phyloP scores from a whole-genome alignment of 2,113 vertebrate genomes.

The Sceloporus undulatus region DNA sequence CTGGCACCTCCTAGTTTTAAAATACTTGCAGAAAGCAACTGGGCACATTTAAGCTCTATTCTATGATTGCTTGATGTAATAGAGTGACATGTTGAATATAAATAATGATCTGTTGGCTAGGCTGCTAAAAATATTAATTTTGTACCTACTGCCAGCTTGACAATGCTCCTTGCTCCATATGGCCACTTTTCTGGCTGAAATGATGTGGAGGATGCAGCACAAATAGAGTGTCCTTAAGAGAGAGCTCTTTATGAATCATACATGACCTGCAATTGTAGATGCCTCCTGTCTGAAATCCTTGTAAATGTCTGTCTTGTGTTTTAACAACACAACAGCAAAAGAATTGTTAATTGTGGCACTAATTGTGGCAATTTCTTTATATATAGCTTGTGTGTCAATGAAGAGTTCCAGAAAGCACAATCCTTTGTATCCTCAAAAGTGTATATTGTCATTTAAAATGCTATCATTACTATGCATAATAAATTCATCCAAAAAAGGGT shows the following conservation, averaged over 20 bases:
- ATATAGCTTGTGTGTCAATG: not conserved
- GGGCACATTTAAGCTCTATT: fast-evolving
- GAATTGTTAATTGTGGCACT: not conserved
- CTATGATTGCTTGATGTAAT: constrained; percentile 9
- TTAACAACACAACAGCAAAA: not conserved
- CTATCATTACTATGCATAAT: not conserved
- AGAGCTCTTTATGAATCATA: not conserved
- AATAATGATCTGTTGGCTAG: not conserved
- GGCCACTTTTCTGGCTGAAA: not conserved
- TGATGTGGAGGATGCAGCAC: not conserved
- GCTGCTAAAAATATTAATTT: not conserved
- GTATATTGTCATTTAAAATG: not conserved
- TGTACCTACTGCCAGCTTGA: constrained; percentile 13
- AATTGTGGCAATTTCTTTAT: not conserved
- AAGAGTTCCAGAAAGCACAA: not conserved
- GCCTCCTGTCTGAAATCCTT: constrained; percentile 11
- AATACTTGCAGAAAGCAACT: not conserved
- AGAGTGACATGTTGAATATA: not conserved
- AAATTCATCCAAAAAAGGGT: not conserved
- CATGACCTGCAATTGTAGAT: not conserved
- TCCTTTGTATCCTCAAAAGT: not conserved
- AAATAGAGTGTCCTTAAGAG: not conserved
- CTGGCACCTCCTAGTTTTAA: not conserved
- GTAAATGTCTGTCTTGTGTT: not conserved
- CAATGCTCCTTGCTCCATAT: not conserved